Evolutionary conservation across 1,140 invertebrate species (phyloP).

Genomic region (Achroia grisella): DNA sequence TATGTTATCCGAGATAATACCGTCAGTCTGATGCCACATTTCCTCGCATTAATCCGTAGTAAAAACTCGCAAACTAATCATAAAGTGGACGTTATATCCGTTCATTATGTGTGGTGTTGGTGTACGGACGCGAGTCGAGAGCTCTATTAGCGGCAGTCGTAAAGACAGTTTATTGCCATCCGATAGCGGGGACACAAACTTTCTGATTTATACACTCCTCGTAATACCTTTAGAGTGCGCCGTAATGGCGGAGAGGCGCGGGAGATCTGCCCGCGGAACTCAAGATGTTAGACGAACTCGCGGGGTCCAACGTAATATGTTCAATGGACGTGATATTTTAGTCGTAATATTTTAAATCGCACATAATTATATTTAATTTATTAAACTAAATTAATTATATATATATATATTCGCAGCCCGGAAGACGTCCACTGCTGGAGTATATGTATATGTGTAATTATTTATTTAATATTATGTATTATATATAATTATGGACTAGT

Average conservation of each 20-base stretch:
- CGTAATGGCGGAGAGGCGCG: neutral
- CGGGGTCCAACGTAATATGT: too few relatives aligned
- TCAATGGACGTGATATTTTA: too few relatives aligned
- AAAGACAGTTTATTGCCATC: slow-evolving; percentile 30
- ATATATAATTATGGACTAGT: too few relatives aligned
- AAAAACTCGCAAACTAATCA: neutral
- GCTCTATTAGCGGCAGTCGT: slow-evolving; percentile 34
- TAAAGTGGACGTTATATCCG: neutral
- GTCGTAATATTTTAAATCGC: too few relatives aligned
- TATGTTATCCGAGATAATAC: neutral
- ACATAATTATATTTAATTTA: too few relatives aligned
- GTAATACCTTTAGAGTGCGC: neutral
- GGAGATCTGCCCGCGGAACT: too few relatives aligned
- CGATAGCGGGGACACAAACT: slow-evolving; percentile 28
- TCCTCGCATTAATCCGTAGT: neutral
- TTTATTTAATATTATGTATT: too few relatives aligned
- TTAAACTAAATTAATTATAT: too few relatives aligned
- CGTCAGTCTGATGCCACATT: neutral
- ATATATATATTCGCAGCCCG: too few relatives aligned
- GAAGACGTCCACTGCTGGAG: too few relatives aligned
- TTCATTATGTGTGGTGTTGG: slow-evolving; percentile 2
- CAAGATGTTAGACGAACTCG: too few relatives aligned
- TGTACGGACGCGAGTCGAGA: slow-evolving; percentile 3
- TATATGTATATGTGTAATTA: too few relatives aligned
- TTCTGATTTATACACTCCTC: slow-evolving; percentile 30